phyloP scores from a whole-genome alignment of 1,140 invertebrate genomes.

The Drepana arcuata region DNA sequence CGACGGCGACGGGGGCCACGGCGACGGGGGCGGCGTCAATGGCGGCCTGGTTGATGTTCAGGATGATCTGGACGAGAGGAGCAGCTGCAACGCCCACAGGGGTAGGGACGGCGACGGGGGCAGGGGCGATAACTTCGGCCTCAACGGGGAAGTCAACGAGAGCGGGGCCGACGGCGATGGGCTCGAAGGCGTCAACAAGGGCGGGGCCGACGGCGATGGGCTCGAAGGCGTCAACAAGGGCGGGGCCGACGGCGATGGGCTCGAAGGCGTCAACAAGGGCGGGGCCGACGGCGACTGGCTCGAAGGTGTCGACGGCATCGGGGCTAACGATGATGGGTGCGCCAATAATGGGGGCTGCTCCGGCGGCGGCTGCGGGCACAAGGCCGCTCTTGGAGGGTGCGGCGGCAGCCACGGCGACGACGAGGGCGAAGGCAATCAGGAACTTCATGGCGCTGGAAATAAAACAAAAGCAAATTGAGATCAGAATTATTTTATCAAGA shows the following conservation, averaged over 20 bases:
- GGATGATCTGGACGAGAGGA: constrained; percentile 16
- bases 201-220: constrained; percentile 1
- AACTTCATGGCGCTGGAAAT: constrained; percentile 6
- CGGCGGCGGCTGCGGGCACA: constrained; percentile 4
- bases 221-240: constrained; percentile 4
- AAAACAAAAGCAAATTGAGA: not conserved
- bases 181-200: not conserved
- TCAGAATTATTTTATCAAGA: not conserved
- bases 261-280: constrained; percentile 9
- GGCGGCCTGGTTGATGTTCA: constrained; percentile 14
- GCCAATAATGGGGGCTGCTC: constrained; percentile 11
- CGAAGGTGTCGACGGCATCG: constrained; percentile 12
- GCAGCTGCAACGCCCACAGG: constrained; percentile 6
- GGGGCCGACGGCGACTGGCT: constrained; percentile 14
- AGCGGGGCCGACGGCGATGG: constrained; percentile 5
- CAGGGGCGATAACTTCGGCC: not conserved
- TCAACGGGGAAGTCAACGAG: constrained; percentile 2
- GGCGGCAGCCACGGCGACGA: constrained; percentile 31
- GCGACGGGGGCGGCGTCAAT: constrained; percentile 1
- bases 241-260: constrained; percentile 12
- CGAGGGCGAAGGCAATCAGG: not conserved
- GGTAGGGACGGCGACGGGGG: constrained; percentile 2
- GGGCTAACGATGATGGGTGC: constrained; percentile 11
- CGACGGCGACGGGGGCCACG: not conserved
- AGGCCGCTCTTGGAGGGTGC: constrained; percentile 22